phyloP scores from a whole-genome alignment of 2,113 vertebrate species.

The Tamias sibiricus region DNA sequence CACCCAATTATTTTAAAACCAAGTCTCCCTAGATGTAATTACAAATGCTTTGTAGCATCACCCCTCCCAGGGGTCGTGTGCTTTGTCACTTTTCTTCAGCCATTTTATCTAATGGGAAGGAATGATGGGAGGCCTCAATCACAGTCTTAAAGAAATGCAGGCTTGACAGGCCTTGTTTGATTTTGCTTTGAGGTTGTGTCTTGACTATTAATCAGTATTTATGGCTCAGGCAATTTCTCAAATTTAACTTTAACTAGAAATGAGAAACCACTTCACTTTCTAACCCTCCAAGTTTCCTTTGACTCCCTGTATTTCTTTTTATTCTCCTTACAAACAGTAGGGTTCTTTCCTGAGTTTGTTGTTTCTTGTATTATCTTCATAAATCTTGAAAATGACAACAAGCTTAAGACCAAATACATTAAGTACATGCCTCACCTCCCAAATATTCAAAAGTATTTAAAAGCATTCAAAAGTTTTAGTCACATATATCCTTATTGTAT shows the following conservation, averaged over 20 bases:
- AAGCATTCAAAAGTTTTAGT: background rate
- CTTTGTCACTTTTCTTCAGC: background rate
- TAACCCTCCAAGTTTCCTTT: background rate
- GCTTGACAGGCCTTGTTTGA: background rate
- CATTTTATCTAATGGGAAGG: background rate
- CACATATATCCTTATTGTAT: background rate
- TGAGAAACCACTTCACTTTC: background rate
- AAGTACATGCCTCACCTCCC: background rate
- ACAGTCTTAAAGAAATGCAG: background rate
- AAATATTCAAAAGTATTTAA: background rate
- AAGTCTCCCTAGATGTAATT: background rate
- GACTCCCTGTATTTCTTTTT: background rate
- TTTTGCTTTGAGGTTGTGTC: background rate
- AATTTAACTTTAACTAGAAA: background rate
- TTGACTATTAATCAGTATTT: background rate
- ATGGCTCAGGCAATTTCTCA: background rate
- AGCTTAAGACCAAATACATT: background rate
- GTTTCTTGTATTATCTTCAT: background rate
- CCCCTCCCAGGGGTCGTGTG: background rate
- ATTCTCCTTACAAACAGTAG: background rate
- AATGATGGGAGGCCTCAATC: background rate
- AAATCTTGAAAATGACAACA: background rate
- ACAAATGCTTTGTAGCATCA: background rate
- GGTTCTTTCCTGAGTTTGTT: background rate
- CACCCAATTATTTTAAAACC: background rate